Evolutionary conservation across 1,140 invertebrate genomes (phyloP).

Genomic region (Lepidurus arcticus): DNA sequence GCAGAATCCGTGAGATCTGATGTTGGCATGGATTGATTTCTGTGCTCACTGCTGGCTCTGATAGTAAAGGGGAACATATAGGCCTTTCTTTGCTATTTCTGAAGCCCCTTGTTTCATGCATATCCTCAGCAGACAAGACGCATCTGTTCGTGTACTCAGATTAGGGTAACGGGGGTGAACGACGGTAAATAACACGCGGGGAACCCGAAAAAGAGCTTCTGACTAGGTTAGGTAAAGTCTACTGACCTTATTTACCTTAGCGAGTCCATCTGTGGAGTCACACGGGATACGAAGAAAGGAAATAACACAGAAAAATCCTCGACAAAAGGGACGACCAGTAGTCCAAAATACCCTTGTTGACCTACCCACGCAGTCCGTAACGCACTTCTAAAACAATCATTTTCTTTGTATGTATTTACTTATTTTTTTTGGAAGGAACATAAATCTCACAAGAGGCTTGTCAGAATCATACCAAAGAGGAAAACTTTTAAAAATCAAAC

Average conservation of each 20-base stretch:
- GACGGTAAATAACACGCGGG: background rate
- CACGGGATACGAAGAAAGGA: background rate
- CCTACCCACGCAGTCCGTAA: background rate
- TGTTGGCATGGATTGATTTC: background rate
- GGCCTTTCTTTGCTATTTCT: conserved; percentile 2
- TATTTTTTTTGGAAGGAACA: too few species aligned
- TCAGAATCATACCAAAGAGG: too few species aligned
- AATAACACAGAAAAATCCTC: background rate
- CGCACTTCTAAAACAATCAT: too few species aligned
- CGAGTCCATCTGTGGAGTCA: conserved; percentile 8
- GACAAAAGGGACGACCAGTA: conserved; percentile 1
- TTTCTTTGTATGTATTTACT: too few species aligned
- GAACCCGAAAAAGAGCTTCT: background rate
- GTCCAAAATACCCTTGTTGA: background rate
- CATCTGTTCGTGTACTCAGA: conserved; percentile 10
- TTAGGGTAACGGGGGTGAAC: conserved; percentile 4
- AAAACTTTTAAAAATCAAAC: too few species aligned
- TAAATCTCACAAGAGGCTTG: too few species aligned
- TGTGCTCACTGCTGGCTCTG: background rate
- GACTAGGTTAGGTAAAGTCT: conserved; percentile 9
- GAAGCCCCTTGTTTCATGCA: conserved; percentile 8
- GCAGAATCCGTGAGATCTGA: background rate
- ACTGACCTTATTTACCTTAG: conserved; percentile 15
- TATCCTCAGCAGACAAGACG: background rate
- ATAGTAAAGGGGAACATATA: background rate